Base-by-base conservation (phyloP, 2,113 vertebrate species). In the Chionis minor region DNA sequence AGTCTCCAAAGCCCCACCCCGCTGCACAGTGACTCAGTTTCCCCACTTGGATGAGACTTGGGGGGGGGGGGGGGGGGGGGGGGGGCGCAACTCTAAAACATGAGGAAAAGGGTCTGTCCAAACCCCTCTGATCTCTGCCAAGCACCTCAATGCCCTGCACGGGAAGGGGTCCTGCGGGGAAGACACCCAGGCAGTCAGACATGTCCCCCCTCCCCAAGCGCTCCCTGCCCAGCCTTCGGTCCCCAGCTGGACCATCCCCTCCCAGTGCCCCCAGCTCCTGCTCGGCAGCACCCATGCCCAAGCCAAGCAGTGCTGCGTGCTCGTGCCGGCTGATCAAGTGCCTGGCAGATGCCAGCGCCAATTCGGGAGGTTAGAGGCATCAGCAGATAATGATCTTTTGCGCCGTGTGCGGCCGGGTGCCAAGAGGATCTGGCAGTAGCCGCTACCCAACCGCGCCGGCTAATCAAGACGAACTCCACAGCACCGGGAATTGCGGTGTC, bases 351-450 rank as follows among this genome's bases (percentile, higher is more conserved):
- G 97, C 94, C 42, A 26, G 79, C 3, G 14, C 59, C 74, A 17
- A 45, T 51, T 54, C 14, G 2, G 69, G 86, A 66, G 93, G 87
- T 95, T 58, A 24, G 80, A 80, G 79, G 70, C 90, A 70, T 51
- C 56, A 47, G 85, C 32, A 16, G 78, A 69, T 92, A 87, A 95
- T 54, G 91, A 82, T 81, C 89, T 80, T 86, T 35, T 14, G 65
- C 17, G 19, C 88, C 24, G 49, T 3, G 69, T 51, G 73, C n/a
- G 71, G 89, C 90, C 42, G 21, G 21, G 72, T 35, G 91, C 87
- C 97, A 86, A 49, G 67, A 69, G 84, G 82, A 95, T 59, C 93
- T 97, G 96, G 95, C 94, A 93, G 89, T 70, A 63, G 81, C 89
- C 70, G 9, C 91, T 92, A 26, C 94, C 89, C 75, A 3, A 65